These are phyloP conservation scores for Scolopax mira DNA, from an alignment of 2,113 vertebrate species.

Conservation along the genomic window DNA sequence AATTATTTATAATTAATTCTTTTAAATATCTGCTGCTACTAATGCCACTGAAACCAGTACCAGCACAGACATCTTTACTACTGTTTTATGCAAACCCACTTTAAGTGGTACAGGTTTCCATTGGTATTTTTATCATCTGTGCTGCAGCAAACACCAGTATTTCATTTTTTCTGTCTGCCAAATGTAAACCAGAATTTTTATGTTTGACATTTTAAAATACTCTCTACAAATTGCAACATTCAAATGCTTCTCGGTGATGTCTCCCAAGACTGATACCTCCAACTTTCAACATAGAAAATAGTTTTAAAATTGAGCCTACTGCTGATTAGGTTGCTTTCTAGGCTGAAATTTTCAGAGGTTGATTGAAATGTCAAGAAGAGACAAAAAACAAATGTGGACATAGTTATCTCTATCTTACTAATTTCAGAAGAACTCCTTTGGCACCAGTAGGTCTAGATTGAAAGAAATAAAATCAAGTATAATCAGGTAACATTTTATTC, in stretches of 20 bases:
- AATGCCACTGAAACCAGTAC: not conserved
- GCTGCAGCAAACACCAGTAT: not conserved
- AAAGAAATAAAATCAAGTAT: not conserved
- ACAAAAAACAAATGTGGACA: not conserved
- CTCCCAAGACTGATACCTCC: not conserved
- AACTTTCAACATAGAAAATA: conserved; percentile 13
- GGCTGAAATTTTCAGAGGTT: not conserved
- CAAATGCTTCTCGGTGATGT: not conserved
- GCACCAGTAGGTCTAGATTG: not conserved
- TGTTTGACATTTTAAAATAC: not conserved
- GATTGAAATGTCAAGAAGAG: not conserved
- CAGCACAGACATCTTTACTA: not conserved
- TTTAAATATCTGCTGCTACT: not conserved
- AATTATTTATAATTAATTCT: not conserved
- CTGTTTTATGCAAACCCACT: not conserved
- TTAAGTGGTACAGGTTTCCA: not conserved
- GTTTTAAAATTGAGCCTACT: not conserved
- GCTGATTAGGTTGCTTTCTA: not conserved
- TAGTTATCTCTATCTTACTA: not conserved
- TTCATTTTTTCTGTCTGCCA: not conserved
- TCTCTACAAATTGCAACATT: not conserved
- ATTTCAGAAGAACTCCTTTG: not conserved
- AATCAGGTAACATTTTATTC: not conserved
- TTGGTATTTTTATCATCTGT: not conserved
- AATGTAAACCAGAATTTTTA: not conserved